Percentiles rank a stretch among this genome's conserved stretches.
Evolutionary conservation across 2,113 vertebrate species (phyloP).

Genomic region (Ageneiosus marmoratus): DNA sequence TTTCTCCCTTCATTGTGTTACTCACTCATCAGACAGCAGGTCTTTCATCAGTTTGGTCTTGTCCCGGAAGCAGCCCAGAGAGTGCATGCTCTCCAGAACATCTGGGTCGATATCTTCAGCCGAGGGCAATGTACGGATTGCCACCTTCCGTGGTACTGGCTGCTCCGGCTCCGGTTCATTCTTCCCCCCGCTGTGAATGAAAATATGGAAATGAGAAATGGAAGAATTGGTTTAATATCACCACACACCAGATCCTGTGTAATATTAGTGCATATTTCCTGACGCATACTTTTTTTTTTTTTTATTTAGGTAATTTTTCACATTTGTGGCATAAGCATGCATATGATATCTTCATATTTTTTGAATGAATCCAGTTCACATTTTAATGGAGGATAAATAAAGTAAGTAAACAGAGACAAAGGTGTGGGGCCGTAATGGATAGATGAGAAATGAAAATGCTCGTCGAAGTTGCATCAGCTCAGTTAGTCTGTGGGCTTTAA

Average conservation of each 20-base stretch:
- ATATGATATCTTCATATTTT: background rate
- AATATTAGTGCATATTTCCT: background rate
- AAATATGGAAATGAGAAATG: slow-evolving; percentile 16
- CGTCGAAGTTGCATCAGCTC: background rate
- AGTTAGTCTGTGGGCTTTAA: slow-evolving; percentile 34
- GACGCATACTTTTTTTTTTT: background rate
- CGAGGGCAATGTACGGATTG: slow-evolving; percentile 87
- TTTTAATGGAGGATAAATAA: background rate
- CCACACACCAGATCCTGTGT: background rate
- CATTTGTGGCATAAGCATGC: background rate
- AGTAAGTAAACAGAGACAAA: background rate
- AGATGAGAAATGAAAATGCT: background rate
- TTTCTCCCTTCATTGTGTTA: slow-evolving; percentile 31
- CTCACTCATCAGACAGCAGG: slow-evolving; percentile 95
- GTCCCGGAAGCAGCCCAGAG: slow-evolving; percentile 96
- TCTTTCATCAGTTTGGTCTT: slow-evolving; percentile 97
- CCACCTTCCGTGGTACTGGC: slow-evolving; percentile 92
- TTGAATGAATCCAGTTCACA: background rate
- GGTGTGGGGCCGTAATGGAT: slow-evolving; percentile 5
- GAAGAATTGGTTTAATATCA: background rate
- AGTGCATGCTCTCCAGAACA: slow-evolving; percentile 99
- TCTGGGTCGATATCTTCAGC: slow-evolving; percentile 96
- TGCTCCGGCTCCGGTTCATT: slow-evolving; percentile 98
- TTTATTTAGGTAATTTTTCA: background rate
- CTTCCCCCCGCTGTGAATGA: slow-evolving; percentile 86